These are phyloP conservation scores for Phycodurus eques DNA, from an alignment of 2,113 vertebrate species.

Conservation along the genomic window DNA sequence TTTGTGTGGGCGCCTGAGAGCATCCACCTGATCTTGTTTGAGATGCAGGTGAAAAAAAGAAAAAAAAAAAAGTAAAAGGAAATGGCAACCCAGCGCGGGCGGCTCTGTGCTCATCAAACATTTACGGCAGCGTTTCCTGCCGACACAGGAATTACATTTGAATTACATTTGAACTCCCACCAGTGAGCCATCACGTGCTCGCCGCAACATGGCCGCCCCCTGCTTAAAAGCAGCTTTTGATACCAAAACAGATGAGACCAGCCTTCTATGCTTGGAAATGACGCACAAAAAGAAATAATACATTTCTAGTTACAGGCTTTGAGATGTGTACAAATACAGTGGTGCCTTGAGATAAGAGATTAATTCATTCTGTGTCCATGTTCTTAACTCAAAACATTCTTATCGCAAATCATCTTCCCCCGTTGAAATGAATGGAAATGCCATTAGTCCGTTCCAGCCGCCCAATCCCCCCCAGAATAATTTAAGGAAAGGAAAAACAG, in stretches of 20 bases:
- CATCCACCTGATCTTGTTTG: slow-evolving; percentile 49
- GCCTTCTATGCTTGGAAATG: background rate
- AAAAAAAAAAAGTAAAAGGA: background rate
- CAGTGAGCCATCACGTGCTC: slow-evolving; percentile 34
- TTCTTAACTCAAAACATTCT: no score
- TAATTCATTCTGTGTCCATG: no score
- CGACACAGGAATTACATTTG: slow-evolving; percentile 60
- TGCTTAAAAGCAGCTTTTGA: slow-evolving; percentile 47
- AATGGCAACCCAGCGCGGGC: slow-evolving; percentile 3
- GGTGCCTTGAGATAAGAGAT: no score
- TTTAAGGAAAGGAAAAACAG: no score
- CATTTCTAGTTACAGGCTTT: background rate
- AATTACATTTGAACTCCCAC: slow-evolving; percentile 61
- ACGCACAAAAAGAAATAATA: background rate
- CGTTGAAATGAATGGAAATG: no score
- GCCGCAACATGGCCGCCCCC: slow-evolving; percentile 44
- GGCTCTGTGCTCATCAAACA: slow-evolving; percentile 59
- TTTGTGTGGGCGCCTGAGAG: slow-evolving; percentile 21
- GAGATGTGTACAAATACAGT: background rate
- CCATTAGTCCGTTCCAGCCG: no score
- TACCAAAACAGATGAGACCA: background rate
- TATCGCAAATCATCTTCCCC: no score
- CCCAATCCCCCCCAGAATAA: no score
- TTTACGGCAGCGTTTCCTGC: slow-evolving; percentile 45
- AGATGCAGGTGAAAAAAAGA: slow-evolving; percentile 27